Percentiles rank a stretch among this genome's conserved stretches.
phyloP scores from a whole-genome alignment of 2,113 vertebrate species.

The Corythoichthys intestinalis region DNA sequence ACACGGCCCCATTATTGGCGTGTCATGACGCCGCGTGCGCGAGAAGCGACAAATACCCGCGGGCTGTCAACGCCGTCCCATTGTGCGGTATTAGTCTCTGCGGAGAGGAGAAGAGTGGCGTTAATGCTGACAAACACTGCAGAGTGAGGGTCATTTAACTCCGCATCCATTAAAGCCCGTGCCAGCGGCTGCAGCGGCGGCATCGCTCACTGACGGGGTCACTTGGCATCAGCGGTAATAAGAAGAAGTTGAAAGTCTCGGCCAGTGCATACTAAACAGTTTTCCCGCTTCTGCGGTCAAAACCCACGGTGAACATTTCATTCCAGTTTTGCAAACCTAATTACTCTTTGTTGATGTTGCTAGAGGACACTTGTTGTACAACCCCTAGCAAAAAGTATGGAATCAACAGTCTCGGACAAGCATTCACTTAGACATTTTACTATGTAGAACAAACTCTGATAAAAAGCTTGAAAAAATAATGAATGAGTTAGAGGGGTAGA shows the following conservation, averaged over 20 bases:
- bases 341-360: constrained; percentile 55
- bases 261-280: not conserved
- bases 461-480: no score
- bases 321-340: not conserved
- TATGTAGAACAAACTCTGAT: no score
- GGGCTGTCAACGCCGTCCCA: constrained; percentile 40
- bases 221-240: not conserved
- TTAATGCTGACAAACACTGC: constrained; percentile 70
- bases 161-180: constrained; percentile 71
- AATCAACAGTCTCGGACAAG: no score
- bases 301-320: not conserved
- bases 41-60: constrained; percentile 67
- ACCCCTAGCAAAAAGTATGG: no score
- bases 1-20: constrained; percentile 66
- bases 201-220: constrained; percentile 46
- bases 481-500: no score
- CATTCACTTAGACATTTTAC: no score
- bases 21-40: constrained; percentile 60
- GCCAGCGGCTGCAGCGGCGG: constrained; percentile 63
- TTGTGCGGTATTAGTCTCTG: constrained; percentile 69
- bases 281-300: not conserved
- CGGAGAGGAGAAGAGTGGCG: constrained; percentile 39
- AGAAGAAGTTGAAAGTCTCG: not conserved
- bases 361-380: constrained; percentile 36
- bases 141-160: constrained; percentile 67